A percentile compares a stretch with the other conserved stretches of the same genome.
Evolutionary conservation across 2,888 invertebrate species (phyloP).

Genomic region (Oscheius sp.): DNA sequence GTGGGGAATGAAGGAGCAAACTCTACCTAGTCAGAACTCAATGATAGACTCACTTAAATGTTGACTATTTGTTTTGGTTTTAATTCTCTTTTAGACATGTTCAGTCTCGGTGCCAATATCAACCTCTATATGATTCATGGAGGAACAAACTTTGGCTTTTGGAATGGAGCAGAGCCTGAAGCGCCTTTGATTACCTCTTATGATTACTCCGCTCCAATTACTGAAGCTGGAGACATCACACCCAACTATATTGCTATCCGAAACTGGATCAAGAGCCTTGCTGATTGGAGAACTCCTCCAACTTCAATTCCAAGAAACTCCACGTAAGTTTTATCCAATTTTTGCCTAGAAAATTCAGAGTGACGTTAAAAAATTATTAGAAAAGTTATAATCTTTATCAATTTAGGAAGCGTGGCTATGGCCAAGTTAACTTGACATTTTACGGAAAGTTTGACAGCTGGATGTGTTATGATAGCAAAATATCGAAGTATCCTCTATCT

Average conservation of each 20-base stretch:
- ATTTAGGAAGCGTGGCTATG: constrained; percentile 43
- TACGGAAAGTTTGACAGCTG: background rate
- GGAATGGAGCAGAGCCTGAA: constrained; percentile 60
- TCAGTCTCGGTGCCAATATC: constrained; percentile 56
- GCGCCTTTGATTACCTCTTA: constrained; percentile 63
- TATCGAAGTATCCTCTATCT: constrained; percentile 47
- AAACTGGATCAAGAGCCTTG: constrained; percentile 54
- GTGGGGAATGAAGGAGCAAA: constrained; percentile 77
- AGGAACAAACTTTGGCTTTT: constrained; percentile 69
- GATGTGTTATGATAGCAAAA: constrained; percentile 17
- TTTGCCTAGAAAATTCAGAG: too few relatives aligned
- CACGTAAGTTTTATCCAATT: constrained; percentile 35
- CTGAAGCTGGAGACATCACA: constrained; percentile 66
- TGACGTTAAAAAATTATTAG: background rate
- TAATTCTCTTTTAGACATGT: constrained; percentile 36
- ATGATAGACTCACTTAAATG: constrained; percentile 47
- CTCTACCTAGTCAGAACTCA: constrained; percentile 35
- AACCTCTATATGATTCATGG: constrained; percentile 69
- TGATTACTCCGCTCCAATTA: constrained; percentile 67
- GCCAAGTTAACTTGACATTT: constrained; percentile 34
- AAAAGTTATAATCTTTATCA: background rate
- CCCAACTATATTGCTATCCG: constrained; percentile 58
- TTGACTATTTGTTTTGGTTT: constrained; percentile 17
- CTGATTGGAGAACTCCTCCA: constrained; percentile 52
- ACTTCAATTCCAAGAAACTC: constrained; percentile 74